Percentiles rank a stretch among this genome's conserved stretches.
Evolutionary conservation across 53 echinoderm and acorn worm genomes (phyloP).

Genomic region (Antedon mediterranea): DNA sequence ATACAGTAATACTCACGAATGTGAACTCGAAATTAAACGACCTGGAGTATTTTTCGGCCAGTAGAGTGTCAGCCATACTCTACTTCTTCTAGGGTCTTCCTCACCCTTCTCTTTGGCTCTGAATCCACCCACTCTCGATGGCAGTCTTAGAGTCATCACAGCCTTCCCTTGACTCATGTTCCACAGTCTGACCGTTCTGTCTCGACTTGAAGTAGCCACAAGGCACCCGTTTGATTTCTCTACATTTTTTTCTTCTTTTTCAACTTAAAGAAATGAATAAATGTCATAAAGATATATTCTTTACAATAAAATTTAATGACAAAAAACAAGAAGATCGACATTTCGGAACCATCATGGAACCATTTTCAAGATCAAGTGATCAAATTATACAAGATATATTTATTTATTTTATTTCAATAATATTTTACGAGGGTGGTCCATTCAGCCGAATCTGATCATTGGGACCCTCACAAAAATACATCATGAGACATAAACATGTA

Average conservation of each 20-base stretch:
- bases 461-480: too few species aligned
- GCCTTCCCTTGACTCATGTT: slow-evolving; percentile 46
- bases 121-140: slow-evolving; percentile 34
- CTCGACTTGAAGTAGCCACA: slow-evolving; percentile 50
- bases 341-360: too few species aligned
- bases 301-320: too few species aligned
- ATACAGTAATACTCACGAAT: slow-evolving; percentile 40
- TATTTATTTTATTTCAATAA: too few species aligned
- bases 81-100: slow-evolving; percentile 33
- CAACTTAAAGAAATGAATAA: background rate
- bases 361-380: too few species aligned
- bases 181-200: slow-evolving; percentile 77
- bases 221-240: background rate
- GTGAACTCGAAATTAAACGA: slow-evolving; percentile 57
- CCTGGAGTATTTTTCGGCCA: slow-evolving; percentile 52
- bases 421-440: too few species aligned
- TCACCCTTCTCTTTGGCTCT: slow-evolving; percentile 42
- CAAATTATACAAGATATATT: too few species aligned
- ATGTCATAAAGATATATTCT: background rate
- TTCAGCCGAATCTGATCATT: too few species aligned
- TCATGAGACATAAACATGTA: too few species aligned
- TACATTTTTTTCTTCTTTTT: background rate
- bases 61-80: slow-evolving; percentile 70
- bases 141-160: slow-evolving; percentile 46
- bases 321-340: too few species aligned